These are phyloP conservation scores for Conus ventricosus DNA, from an alignment of 1,140 invertebrate genomes.

Conservation along the genomic window DNA sequence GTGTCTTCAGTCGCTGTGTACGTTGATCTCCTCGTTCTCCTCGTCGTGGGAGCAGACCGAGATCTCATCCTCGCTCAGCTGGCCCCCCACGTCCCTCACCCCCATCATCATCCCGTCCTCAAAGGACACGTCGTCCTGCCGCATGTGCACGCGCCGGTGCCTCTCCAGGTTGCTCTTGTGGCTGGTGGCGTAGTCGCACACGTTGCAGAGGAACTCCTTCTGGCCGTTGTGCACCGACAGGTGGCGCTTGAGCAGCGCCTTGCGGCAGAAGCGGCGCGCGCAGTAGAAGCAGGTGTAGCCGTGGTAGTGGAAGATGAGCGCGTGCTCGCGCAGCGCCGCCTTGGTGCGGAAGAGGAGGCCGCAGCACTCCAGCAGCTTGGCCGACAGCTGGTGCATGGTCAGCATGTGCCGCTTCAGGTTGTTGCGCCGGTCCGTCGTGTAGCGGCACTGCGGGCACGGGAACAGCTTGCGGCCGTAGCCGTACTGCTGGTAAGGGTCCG, in stretches of 20 bases:
- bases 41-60: conserved; percentile 49
- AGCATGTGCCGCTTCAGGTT: conserved; percentile 75
- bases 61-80: conserved; percentile 43
- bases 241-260: conserved; percentile 77
- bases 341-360: conserved; percentile 74
- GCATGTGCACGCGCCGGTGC: conserved; percentile 71
- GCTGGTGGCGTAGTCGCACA: conserved; percentile 76
- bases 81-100: conserved; percentile 29
- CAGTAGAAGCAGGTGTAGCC: conserved; percentile 75
- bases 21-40: conserved; percentile 54
- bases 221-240: conserved; percentile 75
- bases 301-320: conserved; percentile 71
- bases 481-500: conserved; percentile 44
- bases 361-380: conserved; percentile 74
- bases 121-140: conserved; percentile 51
- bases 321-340: conserved; percentile 74
- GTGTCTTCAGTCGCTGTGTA: conserved; percentile 39
- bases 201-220: conserved; percentile 74
- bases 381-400: conserved; percentile 75
- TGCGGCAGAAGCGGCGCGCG: conserved; percentile 73
- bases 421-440: conserved; percentile 75
- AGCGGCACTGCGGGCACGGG: conserved; percentile 72
- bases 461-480: conserved; percentile 66
- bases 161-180: conserved; percentile 77
- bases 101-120: conserved; percentile 30